These are phyloP conservation scores for Phoxinus phoxinus DNA, from an alignment of 2,113 vertebrate species.

Conservation along the genomic window DNA sequence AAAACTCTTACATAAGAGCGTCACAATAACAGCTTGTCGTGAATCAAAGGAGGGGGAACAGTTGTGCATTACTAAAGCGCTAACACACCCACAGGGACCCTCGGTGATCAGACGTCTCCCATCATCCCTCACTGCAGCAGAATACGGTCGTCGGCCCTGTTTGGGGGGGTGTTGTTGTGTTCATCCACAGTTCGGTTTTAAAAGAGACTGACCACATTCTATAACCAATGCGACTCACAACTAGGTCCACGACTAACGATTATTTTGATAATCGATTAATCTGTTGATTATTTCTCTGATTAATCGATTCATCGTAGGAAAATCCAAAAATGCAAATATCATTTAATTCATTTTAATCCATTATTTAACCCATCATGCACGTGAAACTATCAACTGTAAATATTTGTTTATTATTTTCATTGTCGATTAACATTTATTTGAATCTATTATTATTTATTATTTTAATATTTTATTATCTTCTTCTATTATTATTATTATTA, in stretches of 20 bases:
- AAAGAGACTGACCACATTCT: not conserved
- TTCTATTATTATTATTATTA: no score
- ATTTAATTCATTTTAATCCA: not conserved
- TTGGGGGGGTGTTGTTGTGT: not conserved
- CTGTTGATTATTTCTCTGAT: no score
- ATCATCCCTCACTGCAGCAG: slow-evolving; percentile 1
- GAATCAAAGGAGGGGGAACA: slow-evolving; percentile 28
- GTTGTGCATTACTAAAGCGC: slow-evolving; percentile 33
- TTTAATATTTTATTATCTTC: not conserved
- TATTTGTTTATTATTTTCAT: not conserved
- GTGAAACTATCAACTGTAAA: no score
- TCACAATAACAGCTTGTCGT: slow-evolving; percentile 33
- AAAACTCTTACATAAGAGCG: slow-evolving; percentile 51
- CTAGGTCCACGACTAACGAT: not conserved
- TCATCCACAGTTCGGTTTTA: not conserved
- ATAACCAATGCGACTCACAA: not conserved
- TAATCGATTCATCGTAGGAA: no score
- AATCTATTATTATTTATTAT: not conserved
- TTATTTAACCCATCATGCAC: no score
- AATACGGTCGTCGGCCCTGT: not conserved
- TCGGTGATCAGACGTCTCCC: not conserved
- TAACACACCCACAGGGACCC: slow-evolving; percentile 6
- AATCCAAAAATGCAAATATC: no score
- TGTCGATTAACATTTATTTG: not conserved
- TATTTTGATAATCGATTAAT: no score